These are phyloP conservation scores for Nomada ferruginata DNA, from an alignment of 2,888 invertebrate species.

Conservation along the genomic window DNA sequence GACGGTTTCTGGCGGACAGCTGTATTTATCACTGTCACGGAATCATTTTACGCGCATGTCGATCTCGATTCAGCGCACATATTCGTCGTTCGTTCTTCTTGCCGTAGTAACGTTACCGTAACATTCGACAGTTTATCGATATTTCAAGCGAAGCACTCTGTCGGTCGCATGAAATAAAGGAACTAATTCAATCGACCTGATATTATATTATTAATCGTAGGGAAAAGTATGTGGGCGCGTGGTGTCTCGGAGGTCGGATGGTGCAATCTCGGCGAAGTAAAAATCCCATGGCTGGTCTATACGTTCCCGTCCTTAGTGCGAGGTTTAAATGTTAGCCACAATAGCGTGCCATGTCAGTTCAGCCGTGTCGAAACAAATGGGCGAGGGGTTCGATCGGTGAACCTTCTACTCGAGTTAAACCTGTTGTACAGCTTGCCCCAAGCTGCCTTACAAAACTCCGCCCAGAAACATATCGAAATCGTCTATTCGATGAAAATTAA, in stretches of 20 bases:
- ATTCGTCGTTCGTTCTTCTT: conserved; percentile 42
- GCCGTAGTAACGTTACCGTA: conserved; percentile 15
- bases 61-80: conserved; percentile 45
- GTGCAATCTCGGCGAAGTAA: conserved; percentile 61
- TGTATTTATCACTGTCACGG: conserved; percentile 53
- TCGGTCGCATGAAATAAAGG: background rate
- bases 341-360: conserved; percentile 65
- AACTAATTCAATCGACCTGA: background rate
- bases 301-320: conserved; percentile 63
- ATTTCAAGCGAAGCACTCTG: conserved; percentile 3
- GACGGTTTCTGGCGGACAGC: conserved; percentile 42
- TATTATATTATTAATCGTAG: conserved; percentile 30
- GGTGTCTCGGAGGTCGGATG: conserved; percentile 62
- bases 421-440: conserved; percentile 28
- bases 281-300: conserved; percentile 51
- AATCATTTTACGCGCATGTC: conserved; percentile 36
- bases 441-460: conserved; percentile 23
- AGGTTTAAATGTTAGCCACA: conserved; percentile 72
- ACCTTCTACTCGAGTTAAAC: conserved; percentile 54
- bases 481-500: conserved; percentile 1
- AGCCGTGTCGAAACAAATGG: conserved; percentile 65
- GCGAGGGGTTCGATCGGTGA: conserved; percentile 57
- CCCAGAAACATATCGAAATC: background rate
- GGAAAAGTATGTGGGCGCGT: conserved; percentile 37
- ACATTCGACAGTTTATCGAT: conserved; percentile 18